phyloP scores from a whole-genome alignment of 1,140 invertebrate genomes.

The Reticulitermes speratus region DNA sequence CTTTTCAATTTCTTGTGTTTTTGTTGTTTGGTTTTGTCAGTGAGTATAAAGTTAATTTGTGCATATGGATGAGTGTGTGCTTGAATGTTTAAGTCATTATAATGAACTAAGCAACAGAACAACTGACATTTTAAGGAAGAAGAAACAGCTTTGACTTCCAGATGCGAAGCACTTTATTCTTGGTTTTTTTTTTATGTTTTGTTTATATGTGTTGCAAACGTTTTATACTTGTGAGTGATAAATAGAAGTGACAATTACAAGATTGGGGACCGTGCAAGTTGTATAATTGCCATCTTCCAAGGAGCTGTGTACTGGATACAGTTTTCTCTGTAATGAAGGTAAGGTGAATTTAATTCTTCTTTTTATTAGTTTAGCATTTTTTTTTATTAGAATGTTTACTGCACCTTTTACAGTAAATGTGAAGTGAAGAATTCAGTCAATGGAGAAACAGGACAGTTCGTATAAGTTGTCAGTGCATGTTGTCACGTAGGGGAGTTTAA shows the following conservation, averaged over 20 bases:
- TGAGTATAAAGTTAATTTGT: neutral
- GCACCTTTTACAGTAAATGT: no score
- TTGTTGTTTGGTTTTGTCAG: neutral
- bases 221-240: neutral
- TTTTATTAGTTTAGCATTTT: no score
- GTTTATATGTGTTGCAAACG: neutral
- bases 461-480: no score
- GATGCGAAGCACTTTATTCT: neutral
- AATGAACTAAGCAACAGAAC: neutral
- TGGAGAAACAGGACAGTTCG: no score
- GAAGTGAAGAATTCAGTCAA: no score
- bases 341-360: no score
- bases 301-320: no score
- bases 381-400: no score
- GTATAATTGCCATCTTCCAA: no score
- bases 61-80: neutral
- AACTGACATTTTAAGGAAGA: neutral
- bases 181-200: neutral
- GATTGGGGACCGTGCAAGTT: no score
- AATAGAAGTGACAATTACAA: neutral
- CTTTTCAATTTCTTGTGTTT: neutral
- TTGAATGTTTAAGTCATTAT: neutral
- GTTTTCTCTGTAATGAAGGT: no score
- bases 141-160: neutral
- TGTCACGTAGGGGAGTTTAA: no score